Conservation (phyloP, 2,888 invertebrate species). For the Acheta domesticus region DNA sequence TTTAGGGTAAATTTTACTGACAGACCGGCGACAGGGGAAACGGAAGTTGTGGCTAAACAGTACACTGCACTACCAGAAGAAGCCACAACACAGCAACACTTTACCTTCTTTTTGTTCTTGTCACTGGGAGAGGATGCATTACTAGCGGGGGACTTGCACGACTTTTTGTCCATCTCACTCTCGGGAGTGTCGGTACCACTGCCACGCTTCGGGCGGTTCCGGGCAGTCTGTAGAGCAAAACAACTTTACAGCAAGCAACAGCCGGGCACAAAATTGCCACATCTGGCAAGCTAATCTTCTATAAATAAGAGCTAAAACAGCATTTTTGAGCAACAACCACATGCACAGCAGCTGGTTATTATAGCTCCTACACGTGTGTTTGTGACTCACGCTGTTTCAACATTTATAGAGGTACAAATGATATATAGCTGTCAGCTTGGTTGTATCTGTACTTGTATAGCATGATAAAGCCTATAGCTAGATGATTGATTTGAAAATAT, state of each 20-base stretch:
- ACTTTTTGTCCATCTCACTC: slow-evolving; percentile 44
- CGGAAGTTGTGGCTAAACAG: slow-evolving; percentile 10
- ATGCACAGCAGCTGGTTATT: too few relatives aligned
- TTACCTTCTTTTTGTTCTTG: slow-evolving; percentile 46
- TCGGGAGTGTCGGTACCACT: slow-evolving; percentile 49
- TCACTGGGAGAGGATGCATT: slow-evolving; percentile 47
- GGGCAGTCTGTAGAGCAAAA: slow-evolving; percentile 37
- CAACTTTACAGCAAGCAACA: slow-evolving; percentile 10
- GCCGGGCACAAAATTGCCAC: neutral
- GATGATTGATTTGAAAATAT: too few relatives aligned
- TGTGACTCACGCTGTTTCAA: too few relatives aligned
- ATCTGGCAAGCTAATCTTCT: too few relatives aligned
- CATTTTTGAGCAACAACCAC: too few relatives aligned
- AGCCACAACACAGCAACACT: neutral
- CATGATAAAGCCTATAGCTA: too few relatives aligned
- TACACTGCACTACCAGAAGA: slow-evolving; percentile 18
- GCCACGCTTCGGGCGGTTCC: slow-evolving; percentile 59
- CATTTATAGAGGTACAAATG: too few relatives aligned
- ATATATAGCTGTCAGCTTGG: too few relatives aligned
- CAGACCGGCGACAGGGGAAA: neutral
- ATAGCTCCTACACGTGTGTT: too few relatives aligned
- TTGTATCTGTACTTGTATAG: too few relatives aligned
- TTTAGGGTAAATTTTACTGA: neutral
- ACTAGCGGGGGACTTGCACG: slow-evolving; percentile 45
- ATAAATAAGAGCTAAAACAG: too few relatives aligned